Evolutionary conservation across 2,797 vertebrate species (phyloP).

Genomic region (Falco biarmicus): DNA sequence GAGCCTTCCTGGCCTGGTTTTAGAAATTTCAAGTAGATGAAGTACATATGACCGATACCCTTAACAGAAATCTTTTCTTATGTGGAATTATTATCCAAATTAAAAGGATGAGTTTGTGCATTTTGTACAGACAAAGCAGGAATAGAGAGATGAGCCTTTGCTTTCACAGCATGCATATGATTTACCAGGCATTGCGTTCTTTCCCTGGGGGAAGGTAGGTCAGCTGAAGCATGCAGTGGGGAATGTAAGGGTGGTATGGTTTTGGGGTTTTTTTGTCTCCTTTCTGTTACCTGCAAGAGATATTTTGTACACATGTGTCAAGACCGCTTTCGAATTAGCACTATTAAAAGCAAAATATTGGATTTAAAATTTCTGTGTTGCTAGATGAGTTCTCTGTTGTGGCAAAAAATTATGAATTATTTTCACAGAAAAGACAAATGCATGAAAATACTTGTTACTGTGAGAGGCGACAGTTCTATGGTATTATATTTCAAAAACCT

Average conservation of each 20-base stretch:
- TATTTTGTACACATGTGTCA: background rate
- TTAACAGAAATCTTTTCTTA: background rate
- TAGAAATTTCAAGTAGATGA: background rate
- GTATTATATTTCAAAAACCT: conserved; percentile 52
- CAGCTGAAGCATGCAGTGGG: background rate
- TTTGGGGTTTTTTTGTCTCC: background rate
- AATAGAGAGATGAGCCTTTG: background rate
- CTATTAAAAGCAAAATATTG: background rate
- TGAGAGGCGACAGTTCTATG: conserved; percentile 42
- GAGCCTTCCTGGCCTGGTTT: background rate
- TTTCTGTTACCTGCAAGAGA: conserved; percentile 1
- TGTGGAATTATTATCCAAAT: background rate
- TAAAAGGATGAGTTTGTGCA: background rate
- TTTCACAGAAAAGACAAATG: conserved; percentile 60
- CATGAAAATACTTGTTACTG: conserved; percentile 62
- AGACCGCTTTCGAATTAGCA: conserved; percentile 19
- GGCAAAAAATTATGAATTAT: conserved; percentile 41
- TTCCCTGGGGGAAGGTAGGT: conserved; percentile 25
- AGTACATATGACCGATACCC: background rate
- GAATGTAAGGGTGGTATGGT: background rate
- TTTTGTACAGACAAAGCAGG: background rate
- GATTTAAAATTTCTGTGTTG: background rate
- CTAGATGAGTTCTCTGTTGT: conserved; percentile 46
- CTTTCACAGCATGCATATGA: background rate
- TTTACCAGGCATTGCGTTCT: background rate